These are phyloP conservation scores for Anoplopoma fimbria DNA, from an alignment of 2,113 vertebrate genomes.

Conservation along the genomic window DNA sequence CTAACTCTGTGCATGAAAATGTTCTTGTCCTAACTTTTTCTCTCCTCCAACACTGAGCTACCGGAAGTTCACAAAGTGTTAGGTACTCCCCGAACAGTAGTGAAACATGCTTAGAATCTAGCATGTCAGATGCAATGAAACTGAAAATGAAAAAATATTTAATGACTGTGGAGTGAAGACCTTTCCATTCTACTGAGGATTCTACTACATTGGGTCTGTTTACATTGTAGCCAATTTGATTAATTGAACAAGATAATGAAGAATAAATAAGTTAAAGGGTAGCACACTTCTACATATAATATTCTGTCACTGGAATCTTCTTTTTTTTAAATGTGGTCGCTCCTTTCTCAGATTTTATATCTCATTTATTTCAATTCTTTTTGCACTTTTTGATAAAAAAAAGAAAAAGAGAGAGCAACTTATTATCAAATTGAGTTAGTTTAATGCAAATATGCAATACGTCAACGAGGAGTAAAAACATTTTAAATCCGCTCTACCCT, in stretches of 20 bases:
- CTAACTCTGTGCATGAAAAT: not conserved
- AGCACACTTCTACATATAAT: not conserved
- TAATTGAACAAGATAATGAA: not conserved
- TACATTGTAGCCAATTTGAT: not conserved
- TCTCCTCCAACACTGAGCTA: not conserved
- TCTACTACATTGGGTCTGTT: not conserved
- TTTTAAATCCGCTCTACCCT: not conserved
- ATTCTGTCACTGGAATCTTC: not conserved
- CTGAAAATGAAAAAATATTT: too few relatives aligned
- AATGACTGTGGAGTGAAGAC: constrained; percentile 5
- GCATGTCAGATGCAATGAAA: constrained; percentile 1
- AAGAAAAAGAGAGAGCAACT: not conserved
- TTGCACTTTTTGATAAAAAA: not conserved
- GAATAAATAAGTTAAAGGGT: not conserved
- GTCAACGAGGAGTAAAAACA: not conserved
- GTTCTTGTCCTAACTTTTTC: constrained; percentile 1
- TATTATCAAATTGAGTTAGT: not conserved
- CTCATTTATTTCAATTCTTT: not conserved
- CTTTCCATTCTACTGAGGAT: not conserved
- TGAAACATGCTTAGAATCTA: not conserved
- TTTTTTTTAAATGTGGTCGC: not conserved
- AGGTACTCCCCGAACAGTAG: not conserved
- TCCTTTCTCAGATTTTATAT: not conserved
- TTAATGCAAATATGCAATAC: not conserved
- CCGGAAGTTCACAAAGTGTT: not conserved